A percentile compares a stretch with the other conserved stretches of the same genome.
phyloP scores from a whole-genome alignment of 2,797 vertebrate species.

The Notolepis coatsorum region DNA sequence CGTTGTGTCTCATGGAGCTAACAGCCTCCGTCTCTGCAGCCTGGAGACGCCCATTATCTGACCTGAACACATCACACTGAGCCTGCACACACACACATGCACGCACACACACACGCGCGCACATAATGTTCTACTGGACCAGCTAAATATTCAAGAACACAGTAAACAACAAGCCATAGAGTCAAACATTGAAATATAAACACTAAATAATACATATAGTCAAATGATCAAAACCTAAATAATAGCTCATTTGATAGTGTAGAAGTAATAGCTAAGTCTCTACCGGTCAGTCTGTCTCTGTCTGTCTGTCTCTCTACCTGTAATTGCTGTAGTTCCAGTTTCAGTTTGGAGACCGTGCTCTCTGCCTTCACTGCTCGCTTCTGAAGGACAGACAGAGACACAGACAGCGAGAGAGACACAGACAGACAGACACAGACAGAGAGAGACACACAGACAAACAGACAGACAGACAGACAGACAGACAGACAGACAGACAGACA shows the following conservation, averaged over 20 bases:
- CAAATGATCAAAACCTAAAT: no score
- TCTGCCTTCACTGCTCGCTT: slow-evolving; percentile 92
- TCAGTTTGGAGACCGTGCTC: slow-evolving; percentile 78
- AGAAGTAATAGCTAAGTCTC: no score
- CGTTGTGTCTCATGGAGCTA: slow-evolving; percentile 83
- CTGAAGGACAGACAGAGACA: slow-evolving; percentile 65
- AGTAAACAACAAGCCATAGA: no score
- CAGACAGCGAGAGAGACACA: not conserved
- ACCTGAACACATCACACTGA: slow-evolving; percentile 74
- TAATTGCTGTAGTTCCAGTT: slow-evolving; percentile 82
- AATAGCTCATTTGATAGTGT: no score
- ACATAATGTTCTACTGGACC: not conserved
- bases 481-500: not conserved
- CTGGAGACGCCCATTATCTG: slow-evolving; percentile 80
- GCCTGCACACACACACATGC: slow-evolving; percentile 52
- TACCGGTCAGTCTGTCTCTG: not conserved
- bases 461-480: not conserved
- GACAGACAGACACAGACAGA: not conserved
- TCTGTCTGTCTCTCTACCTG: slow-evolving; percentile 72
- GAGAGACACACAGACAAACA: not conserved
- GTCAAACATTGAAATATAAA: no score
- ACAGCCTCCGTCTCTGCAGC: slow-evolving; percentile 77
- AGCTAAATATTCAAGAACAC: not conserved
- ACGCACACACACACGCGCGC: not conserved
- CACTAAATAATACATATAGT: no score